These are phyloP conservation scores for Patella depressa DNA, from an alignment of 2,888 invertebrate species.

Conservation along the genomic window DNA sequence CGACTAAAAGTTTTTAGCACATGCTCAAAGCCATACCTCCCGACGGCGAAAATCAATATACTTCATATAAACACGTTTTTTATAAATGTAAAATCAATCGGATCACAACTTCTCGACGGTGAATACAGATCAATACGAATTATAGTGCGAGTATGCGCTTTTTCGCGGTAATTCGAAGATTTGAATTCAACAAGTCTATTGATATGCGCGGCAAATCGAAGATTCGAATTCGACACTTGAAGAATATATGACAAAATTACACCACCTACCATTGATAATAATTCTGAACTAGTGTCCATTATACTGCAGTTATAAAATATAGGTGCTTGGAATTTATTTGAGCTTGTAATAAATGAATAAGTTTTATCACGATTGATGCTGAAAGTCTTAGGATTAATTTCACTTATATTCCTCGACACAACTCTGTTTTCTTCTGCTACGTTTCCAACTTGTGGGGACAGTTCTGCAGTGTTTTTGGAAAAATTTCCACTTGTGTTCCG, in stretches of 20 bases:
- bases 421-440: background rate
- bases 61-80: too few species aligned
- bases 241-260: background rate
- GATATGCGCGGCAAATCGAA: too few species aligned
- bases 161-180: too few species aligned
- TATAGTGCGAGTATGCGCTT: too few species aligned
- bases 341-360: background rate
- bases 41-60: too few species aligned
- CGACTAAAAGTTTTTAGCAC: too few species aligned
- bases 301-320: background rate
- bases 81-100: too few species aligned
- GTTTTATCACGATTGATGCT: background rate
- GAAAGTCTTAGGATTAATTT: background rate
- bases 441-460: background rate
- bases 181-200: too few species aligned
- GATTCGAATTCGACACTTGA: too few species aligned
- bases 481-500: background rate
- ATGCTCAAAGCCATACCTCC: too few species aligned
- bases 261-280: background rate
- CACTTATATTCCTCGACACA: background rate
- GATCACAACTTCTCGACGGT: too few species aligned
- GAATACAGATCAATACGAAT: too few species aligned
- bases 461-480: background rate
- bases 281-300: background rate
- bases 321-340: background rate